A percentile compares a stretch with the other conserved stretches of the same genome.
Evolutionary conservation across 1,140 invertebrate species (phyloP).

Genomic region (Drosophila lowei): DNA sequence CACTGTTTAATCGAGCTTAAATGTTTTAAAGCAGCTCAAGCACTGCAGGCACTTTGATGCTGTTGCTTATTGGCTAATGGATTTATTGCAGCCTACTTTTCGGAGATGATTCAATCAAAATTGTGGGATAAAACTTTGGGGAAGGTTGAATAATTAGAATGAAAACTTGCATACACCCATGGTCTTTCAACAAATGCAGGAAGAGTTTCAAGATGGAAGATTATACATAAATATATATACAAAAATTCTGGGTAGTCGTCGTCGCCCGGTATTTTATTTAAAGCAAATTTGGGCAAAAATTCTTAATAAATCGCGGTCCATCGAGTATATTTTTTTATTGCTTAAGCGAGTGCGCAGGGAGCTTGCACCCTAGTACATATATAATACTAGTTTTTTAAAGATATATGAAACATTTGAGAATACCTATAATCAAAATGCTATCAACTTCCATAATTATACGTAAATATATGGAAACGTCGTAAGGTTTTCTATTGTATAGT

Average conservation of each 20-base stretch:
- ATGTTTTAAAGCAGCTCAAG: constrained; percentile 63
- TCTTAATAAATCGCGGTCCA: no score
- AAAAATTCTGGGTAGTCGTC: neutral
- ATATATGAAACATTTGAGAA: no score
- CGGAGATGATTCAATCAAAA: constrained; percentile 20
- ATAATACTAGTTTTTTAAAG: no score
- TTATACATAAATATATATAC: neutral
- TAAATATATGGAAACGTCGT: neutral
- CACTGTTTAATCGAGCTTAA: constrained; percentile 75
- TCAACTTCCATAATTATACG: neutral
- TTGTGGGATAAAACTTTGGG: neutral
- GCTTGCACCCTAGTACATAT: no score
- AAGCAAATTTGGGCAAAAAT: no score
- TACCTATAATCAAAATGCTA: neutral
- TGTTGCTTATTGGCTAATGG: constrained; percentile 25
- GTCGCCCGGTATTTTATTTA: no score
- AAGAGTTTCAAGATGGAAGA: neutral
- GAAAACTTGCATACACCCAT: neutral
- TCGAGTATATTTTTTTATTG: no score
- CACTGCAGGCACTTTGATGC: constrained; percentile 11
- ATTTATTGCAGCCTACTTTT: constrained; percentile 25
- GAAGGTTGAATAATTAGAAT: neutral
- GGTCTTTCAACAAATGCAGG: neutral
- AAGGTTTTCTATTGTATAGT: no score
- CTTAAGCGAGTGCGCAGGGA: no score